Conservation (phyloP, 2,888 invertebrate species). For the Phengaris alcon region DNA sequence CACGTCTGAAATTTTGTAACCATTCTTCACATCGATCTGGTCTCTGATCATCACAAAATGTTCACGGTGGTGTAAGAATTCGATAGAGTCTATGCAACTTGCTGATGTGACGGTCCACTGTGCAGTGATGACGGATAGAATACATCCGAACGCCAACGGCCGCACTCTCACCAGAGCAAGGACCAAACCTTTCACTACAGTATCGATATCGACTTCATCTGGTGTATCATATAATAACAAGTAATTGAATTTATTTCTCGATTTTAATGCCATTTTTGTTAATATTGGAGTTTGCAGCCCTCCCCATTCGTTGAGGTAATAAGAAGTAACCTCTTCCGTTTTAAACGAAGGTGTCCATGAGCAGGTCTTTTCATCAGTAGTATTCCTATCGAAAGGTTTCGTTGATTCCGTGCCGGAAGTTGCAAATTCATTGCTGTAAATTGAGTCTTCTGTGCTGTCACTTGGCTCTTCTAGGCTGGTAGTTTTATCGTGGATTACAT, state of each 20-base stretch:
- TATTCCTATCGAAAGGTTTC: background rate
- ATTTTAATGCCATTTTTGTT: background rate
- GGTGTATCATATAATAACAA: slow-evolving; percentile 33
- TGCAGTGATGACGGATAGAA: slow-evolving; percentile 52
- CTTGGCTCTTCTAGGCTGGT: background rate
- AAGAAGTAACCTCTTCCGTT: slow-evolving; percentile 49
- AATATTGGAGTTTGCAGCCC: background rate
- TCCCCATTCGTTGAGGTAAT: slow-evolving; percentile 44
- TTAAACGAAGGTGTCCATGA: slow-evolving; percentile 59
- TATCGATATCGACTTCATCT: slow-evolving; percentile 45
- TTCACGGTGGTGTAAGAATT: slow-evolving; percentile 60
- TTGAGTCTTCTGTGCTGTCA: background rate
- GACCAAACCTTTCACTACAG: slow-evolving; percentile 42
- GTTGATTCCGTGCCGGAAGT: background rate
- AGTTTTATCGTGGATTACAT: background rate
- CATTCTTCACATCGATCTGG: slow-evolving; percentile 40
- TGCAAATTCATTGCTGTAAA: background rate
- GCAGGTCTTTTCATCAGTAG: slow-evolving; percentile 46
- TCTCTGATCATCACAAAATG: slow-evolving; percentile 57
- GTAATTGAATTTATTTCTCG: background rate
- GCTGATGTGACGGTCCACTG: slow-evolving; percentile 64
- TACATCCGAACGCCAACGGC: slow-evolving; percentile 59
- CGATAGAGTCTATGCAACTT: slow-evolving; percentile 62
- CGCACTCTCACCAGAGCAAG: slow-evolving; percentile 57
- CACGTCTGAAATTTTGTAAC: slow-evolving; percentile 50